Conservation (phyloP, 2,888 invertebrate species). For the Euproctis similis region DNA sequence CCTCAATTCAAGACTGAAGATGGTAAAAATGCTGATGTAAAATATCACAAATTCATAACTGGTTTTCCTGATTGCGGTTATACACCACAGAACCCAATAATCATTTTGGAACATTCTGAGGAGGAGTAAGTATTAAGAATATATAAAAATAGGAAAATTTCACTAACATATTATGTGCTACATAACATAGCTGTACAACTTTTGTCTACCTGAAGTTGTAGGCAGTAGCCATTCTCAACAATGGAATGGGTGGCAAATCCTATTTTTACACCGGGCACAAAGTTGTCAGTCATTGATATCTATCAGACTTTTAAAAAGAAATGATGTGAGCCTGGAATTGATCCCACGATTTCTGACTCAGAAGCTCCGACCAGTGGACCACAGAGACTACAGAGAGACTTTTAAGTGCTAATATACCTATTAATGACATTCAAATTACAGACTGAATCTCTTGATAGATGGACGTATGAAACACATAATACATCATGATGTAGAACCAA, state of each 20-base stretch:
- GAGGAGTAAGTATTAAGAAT: conserved; percentile 64
- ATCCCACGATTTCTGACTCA: too few relatives aligned
- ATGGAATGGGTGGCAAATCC: neutral
- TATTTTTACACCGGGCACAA: too few relatives aligned
- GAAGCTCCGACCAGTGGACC: too few relatives aligned
- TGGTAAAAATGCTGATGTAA: conserved; percentile 73
- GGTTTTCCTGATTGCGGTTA: conserved; percentile 83
- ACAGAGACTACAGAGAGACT: too few relatives aligned
- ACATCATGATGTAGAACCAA: conserved; percentile 69
- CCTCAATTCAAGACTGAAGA: conserved; percentile 80
- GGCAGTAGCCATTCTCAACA: too few relatives aligned
- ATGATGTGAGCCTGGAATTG: too few relatives aligned
- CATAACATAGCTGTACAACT: too few relatives aligned
- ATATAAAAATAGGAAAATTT: too few relatives aligned
- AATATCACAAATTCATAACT: conserved; percentile 74
- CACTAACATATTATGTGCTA: too few relatives aligned
- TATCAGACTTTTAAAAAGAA: neutral
- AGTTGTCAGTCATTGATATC: neutral
- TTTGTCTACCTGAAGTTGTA: too few relatives aligned
- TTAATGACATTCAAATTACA: conserved; percentile 23
- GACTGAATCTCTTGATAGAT: conserved; percentile 79
- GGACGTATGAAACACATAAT: conserved; percentile 85
- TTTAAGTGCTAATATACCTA: too few relatives aligned
- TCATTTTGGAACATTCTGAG: conserved; percentile 76
- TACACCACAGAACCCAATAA: conserved; percentile 81